Evolutionary conservation across 2,888 invertebrate species (phyloP), one percentile per base, ranked within the genome.

Genomic region (Sphinx pinastri): DNA sequence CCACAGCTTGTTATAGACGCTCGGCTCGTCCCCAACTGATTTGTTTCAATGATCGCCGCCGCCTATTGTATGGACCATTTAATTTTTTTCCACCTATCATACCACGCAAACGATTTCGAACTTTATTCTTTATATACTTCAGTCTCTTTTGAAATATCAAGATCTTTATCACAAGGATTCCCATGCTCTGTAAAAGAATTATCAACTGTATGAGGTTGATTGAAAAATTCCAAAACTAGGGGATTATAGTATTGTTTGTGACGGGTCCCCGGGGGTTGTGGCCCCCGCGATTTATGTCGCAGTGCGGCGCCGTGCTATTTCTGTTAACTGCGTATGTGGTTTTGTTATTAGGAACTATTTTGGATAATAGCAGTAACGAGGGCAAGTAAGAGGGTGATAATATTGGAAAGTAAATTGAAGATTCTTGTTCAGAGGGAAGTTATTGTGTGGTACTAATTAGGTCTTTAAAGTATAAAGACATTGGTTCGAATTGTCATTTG

Each of bases 201-300:
- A 90, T 87, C 84, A 87, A 90, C 87, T 87, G 89, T 85, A 86
- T 81, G 84, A 78, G 84, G 84, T 82, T 91, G 90, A 92, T 91
- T 92, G 92, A 91, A 92, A 92, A 92, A 92, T 91, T 88, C 91
- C 89, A 80, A 81, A 79, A 82, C 82, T 75, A 78, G 79, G 84
- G 86, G 88, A 87, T 88, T 90, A 86, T 80, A 78, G 84, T 86
- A 85, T 84, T 82, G 81, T 74, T 72, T 69, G 75, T 80, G 85
- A 83, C 85, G 76, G 77, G 81, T 87, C 84, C 76, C 77, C 12
- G 47, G 79, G 80, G 78, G 79, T 76, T 74, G 73, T 72, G 73
- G 75, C 74, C 79, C 74, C 76, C 73, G 73, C 70, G 69, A 75
- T 78, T 75, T 73, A 70, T 58, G 60, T 14, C 52, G 45, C 7